These are phyloP conservation scores for Masnerella sp. DNA, from an alignment of 2,888 invertebrate species.

Conservation along the genomic window DNA sequence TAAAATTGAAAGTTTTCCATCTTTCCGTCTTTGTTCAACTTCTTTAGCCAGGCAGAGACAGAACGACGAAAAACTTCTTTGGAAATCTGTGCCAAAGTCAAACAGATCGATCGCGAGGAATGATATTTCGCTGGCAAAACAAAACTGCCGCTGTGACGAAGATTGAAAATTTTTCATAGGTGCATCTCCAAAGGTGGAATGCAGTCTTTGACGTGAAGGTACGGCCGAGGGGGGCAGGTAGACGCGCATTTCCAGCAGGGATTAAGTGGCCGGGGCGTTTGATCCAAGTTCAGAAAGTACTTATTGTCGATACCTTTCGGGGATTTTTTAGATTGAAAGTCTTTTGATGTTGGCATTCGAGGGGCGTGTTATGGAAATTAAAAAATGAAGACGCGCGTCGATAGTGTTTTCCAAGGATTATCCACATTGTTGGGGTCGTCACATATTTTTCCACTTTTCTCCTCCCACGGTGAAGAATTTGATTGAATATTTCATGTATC, in stretches of 20 bases:
- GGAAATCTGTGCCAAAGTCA: too few relatives aligned
- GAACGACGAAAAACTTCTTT: too few relatives aligned
- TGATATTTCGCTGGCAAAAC: slow-evolving; percentile 17
- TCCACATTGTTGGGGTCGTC: too few relatives aligned
- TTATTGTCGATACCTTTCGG: slow-evolving; percentile 32
- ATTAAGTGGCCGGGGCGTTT: slow-evolving; percentile 25
- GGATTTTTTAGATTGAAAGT: slow-evolving; percentile 34
- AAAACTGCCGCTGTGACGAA: slow-evolving; percentile 17
- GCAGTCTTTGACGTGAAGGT: slow-evolving; percentile 29
- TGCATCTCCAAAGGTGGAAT: slow-evolving; percentile 38
- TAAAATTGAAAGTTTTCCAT: too few relatives aligned
- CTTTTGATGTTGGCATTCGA: slow-evolving; percentile 26
- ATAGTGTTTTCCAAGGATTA: background rate
- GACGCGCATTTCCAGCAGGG: slow-evolving; percentile 6
- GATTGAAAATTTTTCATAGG: slow-evolving; percentile 50
- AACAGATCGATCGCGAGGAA: too few relatives aligned
- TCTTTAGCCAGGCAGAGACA: too few relatives aligned
- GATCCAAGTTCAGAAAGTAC: slow-evolving; percentile 26
- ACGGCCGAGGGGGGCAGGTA: background rate
- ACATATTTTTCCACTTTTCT: too few relatives aligned
- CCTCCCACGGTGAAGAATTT: background rate
- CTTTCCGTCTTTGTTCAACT: too few relatives aligned
- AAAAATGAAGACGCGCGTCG: slow-evolving; percentile 16
- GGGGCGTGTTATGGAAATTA: slow-evolving; percentile 27
- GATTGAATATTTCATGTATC: background rate